Evolutionary conservation across 2,797 vertebrate genomes (phyloP), one percentile per base, ranked within the genome.

Genomic region (Melanotaenia nigrans): DNA sequence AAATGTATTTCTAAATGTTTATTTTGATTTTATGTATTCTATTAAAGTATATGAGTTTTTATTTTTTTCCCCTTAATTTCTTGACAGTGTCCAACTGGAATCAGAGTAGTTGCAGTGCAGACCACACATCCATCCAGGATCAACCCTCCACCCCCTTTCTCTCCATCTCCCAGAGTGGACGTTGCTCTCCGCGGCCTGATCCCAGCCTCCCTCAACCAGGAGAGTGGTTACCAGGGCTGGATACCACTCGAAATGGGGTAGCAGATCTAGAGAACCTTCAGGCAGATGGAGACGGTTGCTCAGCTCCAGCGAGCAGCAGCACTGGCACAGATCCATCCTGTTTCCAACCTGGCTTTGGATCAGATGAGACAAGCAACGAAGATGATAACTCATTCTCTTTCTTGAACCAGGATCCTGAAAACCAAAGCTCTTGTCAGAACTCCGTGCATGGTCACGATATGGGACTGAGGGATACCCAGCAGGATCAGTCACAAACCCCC

Each of bases 361-460:
- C 88, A 16, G 89, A 89, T 0, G 88, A 92, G 61, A 87, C 84
- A 38, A 88, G 85, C 61, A 88, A 86, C 0, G 85, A 92, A 71
- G 90, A 82, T 0, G 78, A 84, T 6, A 65, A 72, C 42, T 61
- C 88, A 33, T 92, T 90, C 51, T 85, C 87, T 51, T 93, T 90
- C 63, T 65, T 92, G 73, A 84, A 93, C 59, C 90, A 87, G 72
- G 89, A 89, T 75, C 77, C 84, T 20, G 90, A 90, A 74, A 91
- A 90, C 84, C 90, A 88, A 54, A 83, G 81, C 79, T 78, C 87
- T 13, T 79, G 71, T 70, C 88, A 91, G 59, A 83, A 85, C 51
- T 81, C 77, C 0, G 78, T 51, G 9, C 82, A 82, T 38, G 61
- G 70, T 3, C 86, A 71, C 53, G 61, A n/a, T 0, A 24, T 65